These are phyloP conservation scores for Centruroides sculpturatus DNA, from an alignment of 1,140 invertebrate genomes.

Conservation along the genomic window DNA sequence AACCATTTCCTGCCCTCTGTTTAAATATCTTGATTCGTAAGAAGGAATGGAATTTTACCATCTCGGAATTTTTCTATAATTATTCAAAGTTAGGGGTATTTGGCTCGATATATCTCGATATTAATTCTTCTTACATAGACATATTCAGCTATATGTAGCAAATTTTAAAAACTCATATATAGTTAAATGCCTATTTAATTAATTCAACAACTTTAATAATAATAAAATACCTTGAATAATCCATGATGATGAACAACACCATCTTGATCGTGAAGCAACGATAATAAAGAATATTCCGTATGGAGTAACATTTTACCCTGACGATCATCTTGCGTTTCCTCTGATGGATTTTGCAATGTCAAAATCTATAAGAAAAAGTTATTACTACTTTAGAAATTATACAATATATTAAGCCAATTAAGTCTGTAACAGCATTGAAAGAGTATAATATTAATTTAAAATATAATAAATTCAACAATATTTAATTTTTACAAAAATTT, in stretches of 20 bases:
- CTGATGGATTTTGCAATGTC: slow-evolving; percentile 37
- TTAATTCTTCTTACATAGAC: too few species aligned
- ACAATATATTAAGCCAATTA: neutral
- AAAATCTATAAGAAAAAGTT: slow-evolving; percentile 32
- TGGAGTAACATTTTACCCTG: slow-evolving; percentile 70
- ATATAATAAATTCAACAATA: neutral
- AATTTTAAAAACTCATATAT: too few species aligned
- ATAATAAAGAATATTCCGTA: slow-evolving; percentile 61
- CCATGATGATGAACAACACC: slow-evolving; percentile 67
- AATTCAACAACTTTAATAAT: too few species aligned
- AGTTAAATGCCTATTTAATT: too few species aligned
- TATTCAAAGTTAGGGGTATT: too few species aligned
- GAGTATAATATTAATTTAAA: neutral
- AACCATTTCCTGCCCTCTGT: too few species aligned
- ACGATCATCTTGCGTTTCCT: slow-evolving; percentile 56
- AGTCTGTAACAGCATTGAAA: neutral
- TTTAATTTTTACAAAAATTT: neutral
- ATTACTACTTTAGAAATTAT: slow-evolving; percentile 3
- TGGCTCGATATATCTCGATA: too few species aligned
- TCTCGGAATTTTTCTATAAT: too few species aligned
- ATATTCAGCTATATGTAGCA: too few species aligned
- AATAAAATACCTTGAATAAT: slow-evolving; percentile 49
- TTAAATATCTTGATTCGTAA: too few species aligned
- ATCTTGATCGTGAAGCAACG: slow-evolving; percentile 49
- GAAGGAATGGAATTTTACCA: too few species aligned